Evolutionary conservation across 2,113 vertebrate genomes (phyloP).

Genomic region (Zosterops lateralis): DNA sequence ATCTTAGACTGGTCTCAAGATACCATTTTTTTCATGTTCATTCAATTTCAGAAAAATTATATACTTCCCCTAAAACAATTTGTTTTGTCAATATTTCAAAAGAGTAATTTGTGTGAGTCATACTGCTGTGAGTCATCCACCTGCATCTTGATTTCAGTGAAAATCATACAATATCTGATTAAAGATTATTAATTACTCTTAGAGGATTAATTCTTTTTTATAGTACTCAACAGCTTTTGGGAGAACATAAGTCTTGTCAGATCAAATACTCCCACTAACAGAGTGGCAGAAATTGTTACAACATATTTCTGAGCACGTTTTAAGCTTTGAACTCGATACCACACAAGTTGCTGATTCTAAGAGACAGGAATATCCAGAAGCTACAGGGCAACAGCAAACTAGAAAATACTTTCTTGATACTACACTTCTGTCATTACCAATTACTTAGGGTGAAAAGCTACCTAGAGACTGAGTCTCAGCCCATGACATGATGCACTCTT

Average conservation of each 20-base stretch:
- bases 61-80: neutral
- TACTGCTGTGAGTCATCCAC: neutral
- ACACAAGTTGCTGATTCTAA: neutral
- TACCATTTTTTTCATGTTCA: neutral
- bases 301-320: neutral
- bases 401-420: neutral
- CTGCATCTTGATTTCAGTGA: neutral
- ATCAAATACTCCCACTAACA: slow-evolving; percentile 13
- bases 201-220: neutral
- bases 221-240: neutral
- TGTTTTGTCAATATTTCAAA: slow-evolving; percentile 17
- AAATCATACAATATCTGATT: neutral
- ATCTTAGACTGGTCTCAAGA: neutral
- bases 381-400: neutral
- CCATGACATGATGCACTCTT: neutral
- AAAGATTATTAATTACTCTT: slow-evolving; percentile 19
- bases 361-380: neutral
- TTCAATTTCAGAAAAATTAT: neutral
- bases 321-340: neutral
- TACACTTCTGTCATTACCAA: neutral
- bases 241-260: neutral
- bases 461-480: neutral
- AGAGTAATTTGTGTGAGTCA: neutral
- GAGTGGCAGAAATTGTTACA: neutral
- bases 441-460: neutral